Base-by-base conservation (phyloP, 2,113 vertebrate species). In the Pao palembangensis region DNA sequence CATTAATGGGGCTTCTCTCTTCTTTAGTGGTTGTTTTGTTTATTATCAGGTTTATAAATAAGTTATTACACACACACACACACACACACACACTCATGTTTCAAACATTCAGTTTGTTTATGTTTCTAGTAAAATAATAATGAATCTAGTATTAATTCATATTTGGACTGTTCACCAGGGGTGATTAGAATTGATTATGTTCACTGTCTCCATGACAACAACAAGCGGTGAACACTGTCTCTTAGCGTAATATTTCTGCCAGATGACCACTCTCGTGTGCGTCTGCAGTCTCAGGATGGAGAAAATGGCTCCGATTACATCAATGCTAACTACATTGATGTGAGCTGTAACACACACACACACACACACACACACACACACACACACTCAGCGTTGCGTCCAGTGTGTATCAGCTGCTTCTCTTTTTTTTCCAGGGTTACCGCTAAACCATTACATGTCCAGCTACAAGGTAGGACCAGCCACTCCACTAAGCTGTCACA, bases 281-380 rank as follows among this genome's bases (percentile, higher is more conserved):
- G 94, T 67, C 87, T 98, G 69, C 95, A 97, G 87, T 89, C 90
- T 60, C 81, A 95, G 81, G 96, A 99, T 60, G 96, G 95, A 62
- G 95, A 98, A 60, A 88, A 90, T 51, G 92, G 91, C 75, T 98
- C 95, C 0, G 96, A 99, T 88, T 99, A 99, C 74, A 98, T 99
- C 90, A 99, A 99, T 64, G 96, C 95, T 66, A 98, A 96, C 89
- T 98, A 96, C 5, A 94, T 98, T 2, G 96, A 99, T 62, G 96
- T 98, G 89, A 65, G 96, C 96, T 49, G 56, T 42, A 38, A 67
- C 72, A 75, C 42, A 57, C 25, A 1, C 8, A 49, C 21, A 13
- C 34, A 31, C 14, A 51, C 23, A 55, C 58, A 61, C 50, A 55
- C 41, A 43, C 18, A 44, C 66, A 75, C 42, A 52, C 25, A 1